Evolutionary conservation across 2,888 invertebrate genomes (phyloP).

Genomic region (Chloromyia formosa): DNA sequence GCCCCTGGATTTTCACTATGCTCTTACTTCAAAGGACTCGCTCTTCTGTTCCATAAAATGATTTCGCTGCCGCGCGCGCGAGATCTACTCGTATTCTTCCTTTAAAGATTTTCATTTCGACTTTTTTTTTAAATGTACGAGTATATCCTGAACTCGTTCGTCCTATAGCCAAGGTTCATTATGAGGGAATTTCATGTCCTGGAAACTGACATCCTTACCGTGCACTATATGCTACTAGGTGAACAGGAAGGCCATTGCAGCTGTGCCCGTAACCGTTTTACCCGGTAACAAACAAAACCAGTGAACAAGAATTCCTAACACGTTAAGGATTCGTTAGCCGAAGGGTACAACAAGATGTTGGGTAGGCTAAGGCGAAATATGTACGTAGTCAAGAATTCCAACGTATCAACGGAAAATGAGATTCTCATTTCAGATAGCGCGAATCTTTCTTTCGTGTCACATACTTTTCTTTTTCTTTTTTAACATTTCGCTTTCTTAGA

Average conservation of each 20-base stretch:
- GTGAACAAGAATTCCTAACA: background rate
- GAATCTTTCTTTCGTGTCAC: slow-evolving; percentile 16
- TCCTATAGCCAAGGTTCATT: slow-evolving; percentile 14
- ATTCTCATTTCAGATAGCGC: slow-evolving; percentile 42
- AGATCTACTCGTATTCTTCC: background rate
- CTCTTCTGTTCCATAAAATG: background rate
- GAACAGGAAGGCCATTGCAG: slow-evolving; percentile 24
- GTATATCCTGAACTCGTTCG: background rate
- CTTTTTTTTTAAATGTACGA: background rate
- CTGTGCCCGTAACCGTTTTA: background rate
- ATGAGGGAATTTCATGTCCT: slow-evolving; percentile 27
- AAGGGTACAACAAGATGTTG: slow-evolving; percentile 38
- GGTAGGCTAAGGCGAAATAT: slow-evolving; percentile 18
- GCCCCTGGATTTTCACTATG: background rate
- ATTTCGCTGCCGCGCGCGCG: background rate
- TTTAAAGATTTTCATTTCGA: background rate
- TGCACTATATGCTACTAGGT: slow-evolving; percentile 14
- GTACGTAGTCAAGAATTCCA: slow-evolving; percentile 31
- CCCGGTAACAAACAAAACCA: background rate
- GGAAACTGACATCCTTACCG: slow-evolving; percentile 14
- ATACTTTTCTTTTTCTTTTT: background rate
- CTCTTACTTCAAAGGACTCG: no score
- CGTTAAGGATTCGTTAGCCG: slow-evolving; percentile 35
- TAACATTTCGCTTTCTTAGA: slow-evolving; percentile 28
- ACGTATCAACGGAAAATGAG: slow-evolving; percentile 41